Evolutionary conservation across 2,797 vertebrate genomes (phyloP).

Genomic region (Chiroxiphia lanceolata): DNA sequence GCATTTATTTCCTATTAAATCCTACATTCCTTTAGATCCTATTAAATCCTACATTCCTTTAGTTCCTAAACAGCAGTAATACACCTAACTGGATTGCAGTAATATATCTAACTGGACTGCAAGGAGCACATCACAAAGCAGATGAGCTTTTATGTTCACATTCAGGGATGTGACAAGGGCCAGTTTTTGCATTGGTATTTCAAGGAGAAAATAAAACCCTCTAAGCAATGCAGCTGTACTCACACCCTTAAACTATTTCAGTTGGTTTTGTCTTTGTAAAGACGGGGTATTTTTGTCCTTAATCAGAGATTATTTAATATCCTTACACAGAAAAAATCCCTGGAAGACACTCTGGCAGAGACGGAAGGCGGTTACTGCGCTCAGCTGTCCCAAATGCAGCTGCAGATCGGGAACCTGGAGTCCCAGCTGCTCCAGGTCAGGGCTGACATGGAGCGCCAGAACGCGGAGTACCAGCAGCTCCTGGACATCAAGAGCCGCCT

Average conservation of each 20-base stretch:
- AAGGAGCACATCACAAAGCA: neutral
- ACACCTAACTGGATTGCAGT: neutral
- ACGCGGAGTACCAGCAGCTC: conserved; percentile 69
- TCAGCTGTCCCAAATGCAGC: conserved; percentile 73
- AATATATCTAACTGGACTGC: neutral
- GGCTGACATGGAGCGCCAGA: conserved; percentile 72
- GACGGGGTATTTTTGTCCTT: neutral
- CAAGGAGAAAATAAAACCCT: neutral
- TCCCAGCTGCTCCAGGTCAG: conserved; percentile 76
- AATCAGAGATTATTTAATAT: neutral
- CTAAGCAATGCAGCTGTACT: neutral
- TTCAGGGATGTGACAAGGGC: neutral
- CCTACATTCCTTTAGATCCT: neutral
- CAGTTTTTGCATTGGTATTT: neutral
- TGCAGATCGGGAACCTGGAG: conserved; percentile 72
- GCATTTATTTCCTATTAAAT: neutral
- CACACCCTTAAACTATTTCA: neutral
- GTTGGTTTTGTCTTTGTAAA: neutral
- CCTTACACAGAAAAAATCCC: conserved; percentile 75
- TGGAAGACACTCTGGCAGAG: conserved; percentile 77
- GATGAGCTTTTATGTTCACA: neutral
- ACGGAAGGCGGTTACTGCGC: conserved; percentile 73
- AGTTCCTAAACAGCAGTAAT: neutral
- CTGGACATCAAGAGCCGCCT: conserved; percentile 78
- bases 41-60: neutral